A percentile compares a stretch with the other conserved stretches of the same genome.
Conservation (phyloP, 2,888 invertebrate genomes). For the Steromphala cineraria region DNA sequence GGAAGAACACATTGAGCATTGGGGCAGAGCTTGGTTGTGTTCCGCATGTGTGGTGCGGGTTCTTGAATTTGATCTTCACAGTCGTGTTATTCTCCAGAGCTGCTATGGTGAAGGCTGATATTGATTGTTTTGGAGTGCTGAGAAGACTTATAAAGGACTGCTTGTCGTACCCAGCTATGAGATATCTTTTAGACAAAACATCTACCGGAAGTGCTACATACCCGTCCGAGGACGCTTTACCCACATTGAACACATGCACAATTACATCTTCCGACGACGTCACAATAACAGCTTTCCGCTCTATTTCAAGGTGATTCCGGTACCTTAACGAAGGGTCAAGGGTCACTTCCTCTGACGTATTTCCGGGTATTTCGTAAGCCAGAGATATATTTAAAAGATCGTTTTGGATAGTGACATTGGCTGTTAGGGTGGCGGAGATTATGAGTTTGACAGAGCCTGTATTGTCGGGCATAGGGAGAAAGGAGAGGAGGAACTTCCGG, state of each 20-base stretch:
- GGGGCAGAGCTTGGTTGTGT: background rate
- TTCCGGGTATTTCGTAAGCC: background rate
- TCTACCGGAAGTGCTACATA: background rate
- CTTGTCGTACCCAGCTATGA: background rate
- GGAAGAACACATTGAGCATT: background rate
- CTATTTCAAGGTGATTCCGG: background rate
- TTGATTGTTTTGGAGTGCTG: background rate
- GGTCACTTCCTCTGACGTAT: background rate
- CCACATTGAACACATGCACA: background rate
- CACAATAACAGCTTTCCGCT: constrained; percentile 14
- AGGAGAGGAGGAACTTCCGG: background rate
- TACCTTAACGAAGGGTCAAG: background rate
- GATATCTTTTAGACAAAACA: background rate
- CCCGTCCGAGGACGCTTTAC: background rate
- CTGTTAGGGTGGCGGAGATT: background rate
- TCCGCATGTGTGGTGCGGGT: background rate
- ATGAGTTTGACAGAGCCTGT: background rate
- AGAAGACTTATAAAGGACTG: background rate
- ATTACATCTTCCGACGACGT: background rate
- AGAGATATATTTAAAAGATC: background rate
- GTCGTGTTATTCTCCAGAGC: background rate
- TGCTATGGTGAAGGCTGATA: background rate
- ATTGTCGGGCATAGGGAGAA: background rate
- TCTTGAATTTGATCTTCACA: background rate
- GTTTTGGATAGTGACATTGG: background rate